phyloP scores from a whole-genome alignment of 2,888 invertebrate genomes.

The Nephrotoma guestfalica region DNA sequence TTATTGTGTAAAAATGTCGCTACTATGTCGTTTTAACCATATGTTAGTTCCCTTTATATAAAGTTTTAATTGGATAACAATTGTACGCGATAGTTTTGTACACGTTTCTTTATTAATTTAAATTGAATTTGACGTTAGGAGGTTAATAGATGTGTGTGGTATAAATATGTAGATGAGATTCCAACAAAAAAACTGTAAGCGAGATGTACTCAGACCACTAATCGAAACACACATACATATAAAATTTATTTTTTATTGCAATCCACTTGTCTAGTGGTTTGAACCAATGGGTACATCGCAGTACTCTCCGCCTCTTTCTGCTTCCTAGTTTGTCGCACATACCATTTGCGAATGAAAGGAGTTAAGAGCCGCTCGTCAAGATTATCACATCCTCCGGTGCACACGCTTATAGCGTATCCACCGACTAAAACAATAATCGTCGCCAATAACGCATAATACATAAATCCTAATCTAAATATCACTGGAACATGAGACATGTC shows the following conservation, averaged over 20 bases:
- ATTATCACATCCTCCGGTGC: constrained; percentile 26
- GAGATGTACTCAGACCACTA: too few relatives aligned
- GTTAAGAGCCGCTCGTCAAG: constrained; percentile 13
- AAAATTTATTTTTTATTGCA: not conserved
- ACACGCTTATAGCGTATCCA: constrained; percentile 45
- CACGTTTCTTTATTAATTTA: not conserved
- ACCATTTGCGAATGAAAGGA: constrained; percentile 9
- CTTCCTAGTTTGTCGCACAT: not conserved
- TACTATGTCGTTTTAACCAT: not conserved
- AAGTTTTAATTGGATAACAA: not conserved
- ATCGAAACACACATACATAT: too few relatives aligned
- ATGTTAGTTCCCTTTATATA: not conserved
- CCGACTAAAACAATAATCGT: constrained; percentile 41
- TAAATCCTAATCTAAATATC: constrained; percentile 46
- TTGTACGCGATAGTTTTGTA: not conserved
- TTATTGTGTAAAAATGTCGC: not conserved
- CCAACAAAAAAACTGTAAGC: too few relatives aligned
- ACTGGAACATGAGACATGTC: not conserved
- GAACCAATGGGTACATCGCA: not conserved
- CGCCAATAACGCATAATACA: constrained; percentile 53
- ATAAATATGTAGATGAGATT: too few relatives aligned
- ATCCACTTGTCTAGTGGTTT: not conserved
- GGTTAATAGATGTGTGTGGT: not conserved
- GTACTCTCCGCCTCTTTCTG: not conserved
- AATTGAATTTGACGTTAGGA: not conserved